These are phyloP conservation scores for Rhea pennata DNA, from an alignment of 2,113 vertebrate genomes.

Conservation along the genomic window DNA sequence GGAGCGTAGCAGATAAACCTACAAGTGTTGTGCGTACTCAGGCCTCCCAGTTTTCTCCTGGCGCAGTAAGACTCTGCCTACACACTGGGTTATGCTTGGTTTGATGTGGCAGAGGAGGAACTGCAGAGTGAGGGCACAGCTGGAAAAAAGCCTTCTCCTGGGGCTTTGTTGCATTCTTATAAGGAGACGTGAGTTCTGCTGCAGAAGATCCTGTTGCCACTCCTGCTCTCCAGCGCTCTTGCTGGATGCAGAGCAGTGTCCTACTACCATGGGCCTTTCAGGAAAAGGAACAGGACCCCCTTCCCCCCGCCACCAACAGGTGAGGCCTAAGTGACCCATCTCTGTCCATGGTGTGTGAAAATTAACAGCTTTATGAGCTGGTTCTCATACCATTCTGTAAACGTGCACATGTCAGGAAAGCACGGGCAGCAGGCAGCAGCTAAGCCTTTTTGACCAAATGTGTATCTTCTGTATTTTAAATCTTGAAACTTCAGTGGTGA, in stretches of 20 bases:
- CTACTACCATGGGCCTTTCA: fast-evolving
- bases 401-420: fast-evolving
- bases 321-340: fast-evolving
- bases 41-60: not conserved
- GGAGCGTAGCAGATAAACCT: not conserved
- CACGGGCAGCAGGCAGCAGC: not conserved
- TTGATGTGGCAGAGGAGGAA: not conserved
- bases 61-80: not conserved
- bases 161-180: fast-evolving
- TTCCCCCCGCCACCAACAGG: too few relatives aligned
- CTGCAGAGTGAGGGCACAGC: not conserved
- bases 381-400: not conserved
- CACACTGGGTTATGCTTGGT: fast-evolving
- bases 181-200: not conserved
- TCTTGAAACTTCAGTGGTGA: not conserved
- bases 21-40: not conserved
- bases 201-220: not conserved
- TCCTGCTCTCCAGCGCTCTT: not conserved
- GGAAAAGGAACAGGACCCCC: not conserved
- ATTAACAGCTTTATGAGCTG: fast-evolving
- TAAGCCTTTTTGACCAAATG: not conserved
- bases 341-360: fast-evolving
- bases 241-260: not conserved
- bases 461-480: not conserved
- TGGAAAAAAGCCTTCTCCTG: not conserved